Conservation (phyloP, 2,888 invertebrate genomes). For the Acheta domesticus region DNA sequence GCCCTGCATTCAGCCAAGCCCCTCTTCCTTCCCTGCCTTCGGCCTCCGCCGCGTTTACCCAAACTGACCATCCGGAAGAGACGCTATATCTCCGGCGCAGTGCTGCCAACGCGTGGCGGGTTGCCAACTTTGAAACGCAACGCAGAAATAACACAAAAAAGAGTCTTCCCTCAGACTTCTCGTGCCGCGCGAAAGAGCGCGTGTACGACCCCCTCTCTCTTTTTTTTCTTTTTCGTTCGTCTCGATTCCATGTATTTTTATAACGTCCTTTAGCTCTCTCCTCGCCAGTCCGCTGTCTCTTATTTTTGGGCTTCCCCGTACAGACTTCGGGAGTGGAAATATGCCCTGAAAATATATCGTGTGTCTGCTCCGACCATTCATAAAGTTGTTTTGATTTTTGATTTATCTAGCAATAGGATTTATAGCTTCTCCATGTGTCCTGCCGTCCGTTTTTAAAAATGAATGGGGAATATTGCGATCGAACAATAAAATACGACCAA, state of each 20-base stretch:
- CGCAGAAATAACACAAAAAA: neutral
- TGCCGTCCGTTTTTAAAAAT: conserved; percentile 9
- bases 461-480: conserved; percentile 7
- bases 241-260: conserved; percentile 18
- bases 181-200: conserved; percentile 7
- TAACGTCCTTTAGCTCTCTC: conserved; percentile 7
- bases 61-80: conserved; percentile 4
- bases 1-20: neutral
- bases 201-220: neutral
- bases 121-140: conserved; percentile 18
- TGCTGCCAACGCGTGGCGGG: conserved; percentile 9
- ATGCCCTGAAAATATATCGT: conserved; percentile 18
- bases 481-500: conserved; percentile 10
- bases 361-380: conserved; percentile 9
- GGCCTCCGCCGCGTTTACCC: neutral
- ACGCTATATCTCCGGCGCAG: conserved; percentile 18
- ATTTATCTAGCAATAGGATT: conserved; percentile 18
- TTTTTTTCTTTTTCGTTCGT: conserved; percentile 8
- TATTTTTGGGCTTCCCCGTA: conserved; percentile 18
- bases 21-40: neutral
- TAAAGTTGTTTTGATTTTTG: conserved; percentile 18
- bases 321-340: conserved; percentile 9
- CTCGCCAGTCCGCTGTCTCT: neutral
- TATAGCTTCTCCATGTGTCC: conserved; percentile 10
- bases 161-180: neutral